Evolutionary conservation across 1,140 invertebrate species (phyloP), one percentile per base, ranked within the genome.

Genomic region (Meteorus sp.): DNA sequence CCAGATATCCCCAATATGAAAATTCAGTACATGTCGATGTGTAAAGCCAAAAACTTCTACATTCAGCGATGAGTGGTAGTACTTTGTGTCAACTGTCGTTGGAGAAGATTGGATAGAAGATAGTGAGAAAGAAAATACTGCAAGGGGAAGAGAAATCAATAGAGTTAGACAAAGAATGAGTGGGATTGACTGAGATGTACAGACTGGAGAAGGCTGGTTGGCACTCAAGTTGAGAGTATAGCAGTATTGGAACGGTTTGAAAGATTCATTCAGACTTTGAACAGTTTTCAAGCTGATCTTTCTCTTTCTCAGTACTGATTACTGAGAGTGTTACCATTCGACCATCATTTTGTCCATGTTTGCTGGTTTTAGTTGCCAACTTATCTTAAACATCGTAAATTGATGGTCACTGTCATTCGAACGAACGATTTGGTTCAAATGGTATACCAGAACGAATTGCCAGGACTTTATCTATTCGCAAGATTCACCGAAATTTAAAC

Each of bases 361-460:
- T 39, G 47, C n/a, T n/a, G n/a, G n/a, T n/a, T n/a, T n/a, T n/a
- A n/a, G n/a, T n/a, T n/a, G n/a, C n/a, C n/a, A n/a, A n/a, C n/a
- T n/a, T n/a, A n/a, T n/a, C n/a, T n/a, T 44, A 45, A 59, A 60
- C 67, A 61, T 61, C 60, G 63, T 62, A 65, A 67, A 72, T 71
- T 67, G 65, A 72, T 68, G 48, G 31, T 11, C 59, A 23, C 8
- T 3, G 13, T 15, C 8, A 29, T 29, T 9, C 62, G 66, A 70
- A 72, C 61, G 45, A 66, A 60, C 69, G 44, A 70, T 71, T 71
- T 69, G 63, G 63, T 56, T 25, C 55, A 67, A 71, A 66, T 68
- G 65, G 63, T 52, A 66, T 69, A 68, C 69, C 70, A 70, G 71
- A 72, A 66, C 63, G 57, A 62, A 64, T 63, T 63, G 65, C 59